phyloP scores from a whole-genome alignment of 2,888 invertebrate species.

The Sympetrum striolatum region DNA sequence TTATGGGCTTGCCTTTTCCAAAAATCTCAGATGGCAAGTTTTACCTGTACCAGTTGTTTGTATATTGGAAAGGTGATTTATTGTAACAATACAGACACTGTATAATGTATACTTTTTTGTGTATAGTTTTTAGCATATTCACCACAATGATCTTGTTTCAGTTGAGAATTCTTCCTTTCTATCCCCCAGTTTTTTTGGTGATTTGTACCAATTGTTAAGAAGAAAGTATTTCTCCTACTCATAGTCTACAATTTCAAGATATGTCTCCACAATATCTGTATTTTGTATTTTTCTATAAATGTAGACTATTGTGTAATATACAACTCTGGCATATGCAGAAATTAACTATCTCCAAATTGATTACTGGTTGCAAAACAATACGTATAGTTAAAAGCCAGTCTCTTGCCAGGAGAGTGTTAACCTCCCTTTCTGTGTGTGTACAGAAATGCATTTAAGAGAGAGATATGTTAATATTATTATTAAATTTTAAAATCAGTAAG shows the following conservation, averaged over 20 bases:
- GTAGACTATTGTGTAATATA: conserved; percentile 46
- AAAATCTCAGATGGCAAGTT: conserved; percentile 45
- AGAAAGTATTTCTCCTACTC: conserved; percentile 42
- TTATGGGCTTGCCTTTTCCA: conserved; percentile 46
- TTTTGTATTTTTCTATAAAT: conserved; percentile 47
- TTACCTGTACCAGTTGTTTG: conserved; percentile 46
- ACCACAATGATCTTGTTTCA: conserved; percentile 45
- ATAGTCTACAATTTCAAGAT: conserved; percentile 44
- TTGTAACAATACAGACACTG: conserved; percentile 45
- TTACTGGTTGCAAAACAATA: conserved; percentile 39
- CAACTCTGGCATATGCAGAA: conserved; percentile 47
- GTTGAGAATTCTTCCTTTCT: conserved; percentile 21
- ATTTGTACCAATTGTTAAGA: conserved; percentile 45
- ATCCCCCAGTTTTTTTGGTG: conserved; percentile 41
- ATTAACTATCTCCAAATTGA: conserved; percentile 45
- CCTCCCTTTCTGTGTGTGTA: conserved; percentile 45
- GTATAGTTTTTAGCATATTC: conserved; percentile 45
- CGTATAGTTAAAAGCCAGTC: conserved; percentile 26
- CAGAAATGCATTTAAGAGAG: conserved; percentile 45
- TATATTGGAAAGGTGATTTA: conserved; percentile 46
- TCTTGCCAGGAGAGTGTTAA: conserved; percentile 46
- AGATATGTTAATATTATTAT: conserved; percentile 46
- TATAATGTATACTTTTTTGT: conserved; percentile 45
- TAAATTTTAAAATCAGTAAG: conserved; percentile 45
- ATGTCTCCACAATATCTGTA: conserved; percentile 46